Conservation (phyloP, 2,888 invertebrate species). For the Diarsia rubi region DNA sequence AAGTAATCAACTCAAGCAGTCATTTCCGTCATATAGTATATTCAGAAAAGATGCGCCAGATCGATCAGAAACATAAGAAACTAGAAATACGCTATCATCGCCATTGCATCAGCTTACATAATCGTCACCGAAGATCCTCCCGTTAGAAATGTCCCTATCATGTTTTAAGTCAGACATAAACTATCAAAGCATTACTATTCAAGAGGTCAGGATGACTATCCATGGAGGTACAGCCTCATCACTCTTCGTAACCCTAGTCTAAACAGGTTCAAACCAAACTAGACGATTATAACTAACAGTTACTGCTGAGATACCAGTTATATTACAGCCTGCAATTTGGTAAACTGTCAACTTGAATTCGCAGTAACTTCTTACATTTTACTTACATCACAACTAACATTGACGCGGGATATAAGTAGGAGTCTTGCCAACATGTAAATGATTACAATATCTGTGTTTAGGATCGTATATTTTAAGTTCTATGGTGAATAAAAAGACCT, state of each 20-base stretch:
- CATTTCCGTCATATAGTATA: not conserved
- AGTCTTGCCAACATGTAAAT: slow-evolving; percentile 44
- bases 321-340: slow-evolving; percentile 34
- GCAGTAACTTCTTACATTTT: slow-evolving; percentile 36
- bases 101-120: not conserved
- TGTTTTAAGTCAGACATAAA: slow-evolving; percentile 44
- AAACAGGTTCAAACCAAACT: slow-evolving; percentile 48
- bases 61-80: slow-evolving; percentile 5
- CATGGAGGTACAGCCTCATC: slow-evolving; percentile 22
- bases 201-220: slow-evolving; percentile 28
- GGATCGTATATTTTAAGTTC: slow-evolving; percentile 49
- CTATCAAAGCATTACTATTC: slow-evolving; percentile 37
- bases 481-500: slow-evolving; percentile 26
- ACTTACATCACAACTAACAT: slow-evolving; percentile 13
- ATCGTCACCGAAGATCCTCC: slow-evolving; percentile 17
- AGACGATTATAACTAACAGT: slow-evolving; percentile 28
- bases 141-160: slow-evolving; percentile 32
- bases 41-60: slow-evolving; percentile 10
- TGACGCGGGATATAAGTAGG: slow-evolving; percentile 17
- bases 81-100: slow-evolving; percentile 15
- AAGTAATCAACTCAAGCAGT: not conserved
- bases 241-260: slow-evolving; percentile 33
- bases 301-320: slow-evolving; percentile 35
- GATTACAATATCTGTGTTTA: slow-evolving; percentile 35
- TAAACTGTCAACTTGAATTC: slow-evolving; percentile 29